Evolutionary conservation across 1,140 invertebrate species (phyloP).

Genomic region (Drosophila cardini): DNA sequence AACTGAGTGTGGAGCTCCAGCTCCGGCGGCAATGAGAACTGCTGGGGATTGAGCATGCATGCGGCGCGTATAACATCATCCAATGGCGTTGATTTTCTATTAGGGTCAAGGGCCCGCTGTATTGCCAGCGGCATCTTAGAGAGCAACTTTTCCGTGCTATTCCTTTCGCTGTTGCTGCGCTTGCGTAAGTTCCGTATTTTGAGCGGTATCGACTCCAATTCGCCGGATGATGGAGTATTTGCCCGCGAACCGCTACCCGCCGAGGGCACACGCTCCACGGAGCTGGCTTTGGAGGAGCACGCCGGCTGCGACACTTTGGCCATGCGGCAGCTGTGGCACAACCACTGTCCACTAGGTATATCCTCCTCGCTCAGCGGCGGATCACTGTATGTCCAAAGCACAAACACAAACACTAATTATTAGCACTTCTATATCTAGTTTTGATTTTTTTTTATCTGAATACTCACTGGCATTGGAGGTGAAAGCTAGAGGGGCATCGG

Average conservation of each 20-base stretch:
- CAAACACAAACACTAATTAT: background rate
- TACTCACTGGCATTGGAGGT: conserved; percentile 96
- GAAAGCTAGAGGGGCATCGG: conserved; percentile 96
- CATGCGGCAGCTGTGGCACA: conserved; percentile 92
- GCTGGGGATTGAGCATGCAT: conserved; percentile 92
- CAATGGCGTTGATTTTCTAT: conserved; percentile 87
- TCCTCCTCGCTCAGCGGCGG: conserved; percentile 94
- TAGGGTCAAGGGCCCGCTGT: conserved; percentile 80
- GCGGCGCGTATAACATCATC: conserved; percentile 92
- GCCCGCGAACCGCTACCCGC: conserved; percentile 65
- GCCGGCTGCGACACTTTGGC: conserved; percentile 66
- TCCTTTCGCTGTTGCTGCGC: conserved; percentile 78
- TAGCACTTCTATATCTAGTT: background rate
- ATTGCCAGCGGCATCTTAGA: conserved; percentile 74
- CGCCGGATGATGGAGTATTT: conserved; percentile 72
- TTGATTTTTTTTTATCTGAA: background rate
- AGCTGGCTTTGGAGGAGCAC: conserved; percentile 70
- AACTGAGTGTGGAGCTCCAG: conserved; percentile 91
- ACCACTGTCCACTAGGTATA: conserved; percentile 95
- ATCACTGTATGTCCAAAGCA: conserved; percentile 87
- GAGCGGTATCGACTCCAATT: conserved; percentile 73
- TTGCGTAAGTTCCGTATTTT: conserved; percentile 82
- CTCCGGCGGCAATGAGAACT: conserved; percentile 94
- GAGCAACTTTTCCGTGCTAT: conserved; percentile 75
- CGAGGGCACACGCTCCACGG: conserved; percentile 73